phyloP scores from a whole-genome alignment of 2,797 vertebrate genomes.

The Psittacula derbiana region DNA sequence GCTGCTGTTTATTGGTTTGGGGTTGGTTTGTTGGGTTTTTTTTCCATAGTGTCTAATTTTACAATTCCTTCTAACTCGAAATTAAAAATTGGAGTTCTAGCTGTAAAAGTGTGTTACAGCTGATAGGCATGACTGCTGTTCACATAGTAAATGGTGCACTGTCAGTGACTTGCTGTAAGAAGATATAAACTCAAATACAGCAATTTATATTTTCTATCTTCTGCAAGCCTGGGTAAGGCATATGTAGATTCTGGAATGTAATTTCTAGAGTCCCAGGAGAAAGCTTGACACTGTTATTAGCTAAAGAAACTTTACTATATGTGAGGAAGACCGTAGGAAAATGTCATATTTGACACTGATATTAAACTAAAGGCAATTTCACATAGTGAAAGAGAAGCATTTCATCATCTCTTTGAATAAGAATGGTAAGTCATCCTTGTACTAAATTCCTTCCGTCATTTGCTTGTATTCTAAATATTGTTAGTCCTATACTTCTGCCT shows the following conservation, averaged over 20 bases:
- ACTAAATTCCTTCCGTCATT: conserved; percentile 10
- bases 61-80: neutral
- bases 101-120: conserved; percentile 48
- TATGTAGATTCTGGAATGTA: conserved; percentile 14
- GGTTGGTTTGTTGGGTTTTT: neutral
- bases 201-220: conserved; percentile 59
- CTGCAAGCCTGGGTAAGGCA: conserved; percentile 13
- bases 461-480: conserved; percentile 28
- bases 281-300: conserved; percentile 44
- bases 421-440: conserved; percentile 18
- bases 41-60: neutral
- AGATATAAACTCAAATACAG: conserved; percentile 51
- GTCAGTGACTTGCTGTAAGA: conserved; percentile 38
- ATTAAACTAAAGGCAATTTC: conserved; percentile 57
- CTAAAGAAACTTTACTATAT: conserved; percentile 45
- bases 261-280: conserved; percentile 50
- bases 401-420: conserved; percentile 45
- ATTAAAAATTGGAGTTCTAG: neutral
- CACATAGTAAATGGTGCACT: conserved; percentile 62
- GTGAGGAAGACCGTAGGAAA: neutral
- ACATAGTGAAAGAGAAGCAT: conserved; percentile 14
- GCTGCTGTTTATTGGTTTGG: neutral
- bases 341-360: conserved; percentile 51
- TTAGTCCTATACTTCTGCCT: neutral
- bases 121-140: conserved; percentile 18